A percentile compares a stretch with the other conserved stretches of the same genome.
phyloP scores from a whole-genome alignment of 2,888 invertebrate species.

The Drosophila vallismaia region DNA sequence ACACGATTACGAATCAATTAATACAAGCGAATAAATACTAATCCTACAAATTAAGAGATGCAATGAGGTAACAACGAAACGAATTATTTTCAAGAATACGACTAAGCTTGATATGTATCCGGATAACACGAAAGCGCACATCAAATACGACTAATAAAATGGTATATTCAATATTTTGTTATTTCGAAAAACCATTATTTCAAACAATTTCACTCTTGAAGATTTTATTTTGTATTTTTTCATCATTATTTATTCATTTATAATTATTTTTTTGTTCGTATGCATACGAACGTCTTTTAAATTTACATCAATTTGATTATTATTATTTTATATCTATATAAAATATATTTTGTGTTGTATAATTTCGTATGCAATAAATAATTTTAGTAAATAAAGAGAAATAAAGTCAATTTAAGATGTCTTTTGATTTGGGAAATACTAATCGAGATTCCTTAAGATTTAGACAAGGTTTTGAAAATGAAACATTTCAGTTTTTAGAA shows the following conservation, averaged over 20 bases:
- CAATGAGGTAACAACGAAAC: conserved; percentile 75
- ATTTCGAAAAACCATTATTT: conserved; percentile 41
- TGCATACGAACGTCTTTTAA: conserved; percentile 72
- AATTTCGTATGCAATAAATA: conserved; percentile 74
- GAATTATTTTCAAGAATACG: conserved; percentile 53
- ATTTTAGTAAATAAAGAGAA: conserved; percentile 74
- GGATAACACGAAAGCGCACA: conserved; percentile 75
- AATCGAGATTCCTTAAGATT: not conserved
- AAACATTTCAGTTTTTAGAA: conserved; percentile 1
- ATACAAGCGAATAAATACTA: conserved; percentile 74
- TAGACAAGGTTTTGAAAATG: conserved; percentile 1
- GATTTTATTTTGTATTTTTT: conserved; percentile 49
- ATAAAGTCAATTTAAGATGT: conserved; percentile 17
- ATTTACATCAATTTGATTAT: conserved; percentile 63
- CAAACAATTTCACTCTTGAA: conserved; percentile 30
- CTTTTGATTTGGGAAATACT: not conserved
- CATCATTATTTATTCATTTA: conserved; percentile 57
- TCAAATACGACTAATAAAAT: conserved; percentile 60
- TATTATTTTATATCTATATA: conserved; percentile 59
- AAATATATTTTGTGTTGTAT: conserved; percentile 76
- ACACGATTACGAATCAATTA: conserved; percentile 59
- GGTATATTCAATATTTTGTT: conserved; percentile 38
- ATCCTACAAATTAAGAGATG: conserved; percentile 58
- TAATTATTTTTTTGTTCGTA: conserved; percentile 52
- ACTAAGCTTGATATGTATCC: conserved; percentile 65